phyloP scores from a whole-genome alignment of 2,888 invertebrate genomes.

The Aspidapion aeneum region DNA sequence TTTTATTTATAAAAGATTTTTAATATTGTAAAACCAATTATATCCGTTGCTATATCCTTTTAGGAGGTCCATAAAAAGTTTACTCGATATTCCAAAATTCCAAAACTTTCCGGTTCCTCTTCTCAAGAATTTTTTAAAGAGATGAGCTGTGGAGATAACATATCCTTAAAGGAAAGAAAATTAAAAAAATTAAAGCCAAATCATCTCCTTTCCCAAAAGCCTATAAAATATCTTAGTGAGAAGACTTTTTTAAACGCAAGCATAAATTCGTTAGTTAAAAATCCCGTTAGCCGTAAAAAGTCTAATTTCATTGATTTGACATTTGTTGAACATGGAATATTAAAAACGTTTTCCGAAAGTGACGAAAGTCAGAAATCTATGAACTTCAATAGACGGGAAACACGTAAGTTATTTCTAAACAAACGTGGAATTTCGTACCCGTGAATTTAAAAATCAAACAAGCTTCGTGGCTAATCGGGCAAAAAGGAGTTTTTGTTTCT shows the following conservation, averaged over 20 bases:
- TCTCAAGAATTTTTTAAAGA: background rate
- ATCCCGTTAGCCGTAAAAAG: background rate
- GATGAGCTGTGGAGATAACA: background rate
- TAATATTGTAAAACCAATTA: too few species aligned
- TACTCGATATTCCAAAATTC: background rate
- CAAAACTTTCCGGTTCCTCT: too few species aligned
- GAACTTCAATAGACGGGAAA: too few species aligned
- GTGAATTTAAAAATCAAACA: too few species aligned
- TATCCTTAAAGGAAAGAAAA: too few species aligned
- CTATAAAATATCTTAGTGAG: slow-evolving; percentile 10
- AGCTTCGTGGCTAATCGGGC: too few species aligned
- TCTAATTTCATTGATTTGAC: slow-evolving; percentile 6
- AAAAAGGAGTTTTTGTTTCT: too few species aligned
- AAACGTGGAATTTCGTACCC: too few species aligned
- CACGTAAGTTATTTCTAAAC: too few species aligned
- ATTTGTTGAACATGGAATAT: background rate
- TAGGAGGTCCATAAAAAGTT: background rate
- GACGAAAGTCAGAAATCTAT: background rate
- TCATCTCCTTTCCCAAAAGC: background rate
- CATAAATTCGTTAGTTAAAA: slow-evolving; percentile 5
- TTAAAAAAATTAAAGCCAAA: slow-evolving; percentile 2
- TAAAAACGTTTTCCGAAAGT: too few species aligned
- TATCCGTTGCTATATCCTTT: too few species aligned
- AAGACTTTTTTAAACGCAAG: slow-evolving; percentile 12
- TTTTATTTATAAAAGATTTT: too few species aligned